These are phyloP conservation scores for Nannobrachium achirus DNA, from an alignment of 2,113 vertebrate species.

Conservation along the genomic window DNA sequence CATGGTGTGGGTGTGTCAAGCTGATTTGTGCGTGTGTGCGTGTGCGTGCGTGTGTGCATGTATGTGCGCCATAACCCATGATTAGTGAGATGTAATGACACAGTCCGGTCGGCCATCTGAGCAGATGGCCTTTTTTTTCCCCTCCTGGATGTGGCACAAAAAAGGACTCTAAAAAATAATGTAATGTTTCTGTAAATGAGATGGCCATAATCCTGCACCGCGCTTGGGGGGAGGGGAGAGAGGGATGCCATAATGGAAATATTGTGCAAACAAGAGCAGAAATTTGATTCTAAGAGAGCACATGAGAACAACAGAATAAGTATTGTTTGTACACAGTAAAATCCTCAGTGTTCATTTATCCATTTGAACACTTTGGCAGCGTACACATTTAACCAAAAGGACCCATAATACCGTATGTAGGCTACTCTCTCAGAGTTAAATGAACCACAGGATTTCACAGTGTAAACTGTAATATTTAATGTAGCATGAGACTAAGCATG, in stretches of 20 bases:
- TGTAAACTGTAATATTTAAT: too few relatives aligned
- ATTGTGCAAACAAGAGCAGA: too few relatives aligned
- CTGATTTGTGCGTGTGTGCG: constrained; percentile 10
- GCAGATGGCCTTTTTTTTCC: constrained; percentile 69
- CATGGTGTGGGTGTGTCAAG: constrained; percentile 16
- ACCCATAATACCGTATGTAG: too few relatives aligned
- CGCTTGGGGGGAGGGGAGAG: neutral
- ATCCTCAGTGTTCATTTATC: too few relatives aligned
- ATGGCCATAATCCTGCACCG: constrained; percentile 54
- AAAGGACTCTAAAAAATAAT: constrained; percentile 56
- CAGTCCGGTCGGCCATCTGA: constrained; percentile 26
- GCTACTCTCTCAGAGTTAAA: too few relatives aligned
- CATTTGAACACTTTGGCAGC: too few relatives aligned
- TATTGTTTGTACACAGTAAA: constrained; percentile 15
- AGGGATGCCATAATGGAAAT: too few relatives aligned
- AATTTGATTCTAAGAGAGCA: neutral
- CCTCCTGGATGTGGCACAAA: constrained; percentile 51
- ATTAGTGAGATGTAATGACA: constrained; percentile 60
- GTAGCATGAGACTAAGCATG: too few relatives aligned
- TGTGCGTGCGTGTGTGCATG: neutral
- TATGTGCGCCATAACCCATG: constrained; percentile 8
- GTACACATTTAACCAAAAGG: too few relatives aligned
- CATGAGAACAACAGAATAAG: neutral
- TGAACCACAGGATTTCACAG: too few relatives aligned
- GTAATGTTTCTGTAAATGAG: constrained; percentile 64